Base-by-base conservation (phyloP, 2,113 vertebrate genomes). In the Chloropsis hardwickii region DNA sequence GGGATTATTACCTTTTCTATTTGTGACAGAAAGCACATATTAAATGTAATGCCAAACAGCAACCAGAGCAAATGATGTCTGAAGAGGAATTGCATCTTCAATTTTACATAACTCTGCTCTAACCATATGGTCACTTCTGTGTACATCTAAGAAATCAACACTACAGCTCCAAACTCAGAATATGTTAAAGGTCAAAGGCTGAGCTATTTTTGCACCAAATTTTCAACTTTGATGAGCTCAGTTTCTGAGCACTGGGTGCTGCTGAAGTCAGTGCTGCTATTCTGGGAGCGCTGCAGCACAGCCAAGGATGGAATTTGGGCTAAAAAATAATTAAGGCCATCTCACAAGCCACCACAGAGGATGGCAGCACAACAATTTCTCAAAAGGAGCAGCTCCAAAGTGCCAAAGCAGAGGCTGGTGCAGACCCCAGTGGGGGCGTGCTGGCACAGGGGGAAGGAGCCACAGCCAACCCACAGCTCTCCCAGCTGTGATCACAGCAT, bases 1-100 rank as follows among this genome's bases (percentile, higher is more conserved):
- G 58, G 66, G 86, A 90, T 96, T 96, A 94, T 95, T 97, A 96
- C 90, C 89, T 95, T 69, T 14, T 81, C 60, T 78, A 58, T 89
- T 70, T 92, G 78, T 70, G 91, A 87, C 84, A 93, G 96, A 86
- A 96, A 91, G 66, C 81, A 90, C 87, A 79, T 14, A 95, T 81
- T 86, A 96, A 97, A 71, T 3, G 4, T 22, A 86, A 86, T 3
- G 37, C 84, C 92, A 81, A 91, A 84, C 87, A 14, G 81, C 88
- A 96, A 90, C 79, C 67, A 7, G 8, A 96, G 90, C 88, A 96
- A 94, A 90, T 11, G 69, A 93, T 86, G 87, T 80, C 91, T 92
- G 94, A 82, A 90, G 86, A 96, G 47, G 64, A 95, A 83, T 24
- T 80, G 79, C 47, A 92, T 71, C 62, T 81, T 51, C 14, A 65